Evolutionary conservation across 1,140 invertebrate species (phyloP).

Genomic region (Wasmannia auropunctata): DNA sequence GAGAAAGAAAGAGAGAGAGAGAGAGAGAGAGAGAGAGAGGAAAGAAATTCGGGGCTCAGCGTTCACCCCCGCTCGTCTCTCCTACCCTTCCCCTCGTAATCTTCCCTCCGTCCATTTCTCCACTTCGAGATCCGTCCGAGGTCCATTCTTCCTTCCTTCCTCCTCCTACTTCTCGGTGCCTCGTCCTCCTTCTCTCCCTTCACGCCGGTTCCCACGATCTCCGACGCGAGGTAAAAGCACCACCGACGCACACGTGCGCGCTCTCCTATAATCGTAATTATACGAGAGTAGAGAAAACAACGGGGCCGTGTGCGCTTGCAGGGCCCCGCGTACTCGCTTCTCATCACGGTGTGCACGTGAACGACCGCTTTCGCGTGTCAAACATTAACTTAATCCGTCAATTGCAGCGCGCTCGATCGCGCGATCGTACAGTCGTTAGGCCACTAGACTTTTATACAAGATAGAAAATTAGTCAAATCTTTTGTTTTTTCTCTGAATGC

Average conservation of each 20-base stretch:
- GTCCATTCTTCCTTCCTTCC: slow-evolving; percentile 64
- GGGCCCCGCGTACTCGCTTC: not conserved
- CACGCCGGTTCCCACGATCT: slow-evolving; percentile 70
- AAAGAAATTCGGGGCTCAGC: slow-evolving; percentile 57
- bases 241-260: slow-evolving; percentile 48
- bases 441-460: not conserved
- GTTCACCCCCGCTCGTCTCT: slow-evolving; percentile 44
- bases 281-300: slow-evolving; percentile 48
- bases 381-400: slow-evolving; percentile 32
- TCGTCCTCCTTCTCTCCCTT: slow-evolving; percentile 54
- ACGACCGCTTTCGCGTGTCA: slow-evolving; percentile 29
- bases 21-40: slow-evolving; percentile 28
- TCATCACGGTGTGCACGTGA: slow-evolving; percentile 29
- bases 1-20: slow-evolving; percentile 44
- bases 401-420: not conserved
- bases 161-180: slow-evolving; percentile 20
- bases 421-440: not conserved
- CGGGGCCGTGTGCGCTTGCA: not conserved
- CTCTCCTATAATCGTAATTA: slow-evolving; percentile 55
- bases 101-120: slow-evolving; percentile 24
- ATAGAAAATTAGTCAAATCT: not conserved
- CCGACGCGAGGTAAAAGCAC: slow-evolving; percentile 50
- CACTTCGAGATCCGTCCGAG: slow-evolving; percentile 27
- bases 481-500: not conserved
- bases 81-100: not conserved